phyloP scores from a whole-genome alignment of 2,888 invertebrate genomes.

The Eupithecia inturbata region DNA sequence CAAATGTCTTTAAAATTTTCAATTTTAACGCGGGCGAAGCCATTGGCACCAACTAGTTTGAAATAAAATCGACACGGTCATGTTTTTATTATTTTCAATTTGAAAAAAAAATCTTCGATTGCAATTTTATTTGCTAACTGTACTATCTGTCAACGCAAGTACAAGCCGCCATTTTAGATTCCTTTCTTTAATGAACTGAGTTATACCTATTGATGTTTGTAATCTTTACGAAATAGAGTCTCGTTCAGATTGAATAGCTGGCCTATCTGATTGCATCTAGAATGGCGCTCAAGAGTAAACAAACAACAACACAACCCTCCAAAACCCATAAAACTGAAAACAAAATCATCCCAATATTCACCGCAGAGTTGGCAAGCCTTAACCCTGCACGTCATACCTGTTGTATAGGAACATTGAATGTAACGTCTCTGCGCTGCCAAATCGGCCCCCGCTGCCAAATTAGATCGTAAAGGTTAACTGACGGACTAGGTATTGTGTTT shows the following conservation, averaged over 20 bases:
- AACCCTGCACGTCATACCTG: constrained; percentile 43
- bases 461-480: constrained; percentile 78
- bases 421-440: constrained; percentile 60
- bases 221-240: too few species aligned
- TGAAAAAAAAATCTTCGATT: too few species aligned
- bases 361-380: constrained; percentile 39
- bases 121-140: too few species aligned
- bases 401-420: constrained; percentile 45
- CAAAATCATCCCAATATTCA: neutral
- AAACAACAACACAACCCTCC: neutral
- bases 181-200: too few species aligned
- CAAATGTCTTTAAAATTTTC: too few species aligned
- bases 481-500: constrained; percentile 51
- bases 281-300: neutral
- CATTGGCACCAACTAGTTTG: too few species aligned
- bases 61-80: too few species aligned
- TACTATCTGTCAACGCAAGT: too few species aligned
- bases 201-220: too few species aligned
- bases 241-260: neutral
- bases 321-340: constrained; percentile 1
- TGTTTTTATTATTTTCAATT: too few species aligned
- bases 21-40: too few species aligned
- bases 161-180: too few species aligned
- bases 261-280: neutral
- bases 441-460: constrained; percentile 72